These are phyloP conservation scores for Endotricha flammealis DNA, from an alignment of 2,888 invertebrate genomes.

Conservation along the genomic window DNA sequence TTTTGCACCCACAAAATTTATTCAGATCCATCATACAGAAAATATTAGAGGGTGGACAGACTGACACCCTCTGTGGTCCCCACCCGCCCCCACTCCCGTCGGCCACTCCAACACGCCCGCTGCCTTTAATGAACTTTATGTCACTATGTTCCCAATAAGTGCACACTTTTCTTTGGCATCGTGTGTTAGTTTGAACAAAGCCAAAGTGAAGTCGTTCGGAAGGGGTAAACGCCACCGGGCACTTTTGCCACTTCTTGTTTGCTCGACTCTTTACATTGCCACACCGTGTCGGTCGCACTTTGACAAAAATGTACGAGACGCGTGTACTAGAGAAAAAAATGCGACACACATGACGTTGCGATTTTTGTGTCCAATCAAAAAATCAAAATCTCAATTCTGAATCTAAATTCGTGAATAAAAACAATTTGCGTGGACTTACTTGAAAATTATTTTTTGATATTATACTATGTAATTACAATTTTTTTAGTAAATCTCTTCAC, in stretches of 20 bases:
- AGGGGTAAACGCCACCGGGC: slow-evolving; percentile 55
- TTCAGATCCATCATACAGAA: background rate
- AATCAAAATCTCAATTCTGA: too few species aligned
- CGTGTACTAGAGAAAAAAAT: slow-evolving; percentile 3
- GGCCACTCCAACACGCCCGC: slow-evolving; percentile 64
- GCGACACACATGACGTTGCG: slow-evolving; percentile 10
- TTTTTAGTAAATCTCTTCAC: too few species aligned
- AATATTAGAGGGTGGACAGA: background rate
- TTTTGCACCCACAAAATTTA: too few species aligned
- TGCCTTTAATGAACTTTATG: slow-evolving; percentile 76
- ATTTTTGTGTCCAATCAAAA: too few species aligned
- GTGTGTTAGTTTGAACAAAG: slow-evolving; percentile 62
- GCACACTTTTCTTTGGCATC: slow-evolving; percentile 74
- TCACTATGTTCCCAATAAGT: slow-evolving; percentile 66
- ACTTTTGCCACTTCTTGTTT: slow-evolving; percentile 56
- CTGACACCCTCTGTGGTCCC: background rate
- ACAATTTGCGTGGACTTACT: too few species aligned
- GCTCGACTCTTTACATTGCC: slow-evolving; percentile 47
- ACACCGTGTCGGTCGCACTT: slow-evolving; percentile 40
- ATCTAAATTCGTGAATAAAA: too few species aligned
- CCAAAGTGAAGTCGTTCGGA: slow-evolving; percentile 61
- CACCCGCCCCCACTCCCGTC: background rate
- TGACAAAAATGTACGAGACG: slow-evolving; percentile 29
- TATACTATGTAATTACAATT: too few species aligned
- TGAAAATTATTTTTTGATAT: too few species aligned